Conservation (phyloP, 1,140 invertebrate genomes). For the Cepaea nemoralis region DNA sequence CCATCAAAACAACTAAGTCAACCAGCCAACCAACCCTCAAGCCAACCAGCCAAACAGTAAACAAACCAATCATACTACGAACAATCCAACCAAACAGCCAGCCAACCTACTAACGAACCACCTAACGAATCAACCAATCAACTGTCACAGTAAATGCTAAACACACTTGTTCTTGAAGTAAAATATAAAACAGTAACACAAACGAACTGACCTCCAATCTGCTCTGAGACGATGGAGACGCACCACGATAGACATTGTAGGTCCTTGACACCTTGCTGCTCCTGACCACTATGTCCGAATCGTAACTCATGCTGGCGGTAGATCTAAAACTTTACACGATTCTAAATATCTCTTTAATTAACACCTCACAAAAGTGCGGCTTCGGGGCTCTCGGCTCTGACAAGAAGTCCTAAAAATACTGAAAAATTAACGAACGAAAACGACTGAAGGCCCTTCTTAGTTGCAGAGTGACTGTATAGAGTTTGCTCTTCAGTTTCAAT, state of each 20-base stretch:
- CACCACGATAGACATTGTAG: conserved; percentile 68
- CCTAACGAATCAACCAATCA: no score
- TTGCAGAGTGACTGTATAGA: conserved; percentile 2
- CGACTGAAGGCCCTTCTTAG: background rate
- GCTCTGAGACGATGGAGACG: conserved; percentile 65
- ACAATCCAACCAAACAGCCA: no score
- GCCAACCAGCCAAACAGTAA: no score
- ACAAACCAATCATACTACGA: no score
- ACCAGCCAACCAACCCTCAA: no score
- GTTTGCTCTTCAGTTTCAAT: conserved; percentile 22
- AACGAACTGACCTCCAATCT: conserved; percentile 64
- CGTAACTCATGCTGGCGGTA: conserved; percentile 48
- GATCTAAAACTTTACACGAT: conserved; percentile 1
- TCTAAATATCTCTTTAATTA: background rate
- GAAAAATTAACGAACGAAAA: background rate
- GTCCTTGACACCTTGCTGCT: conserved; percentile 49
- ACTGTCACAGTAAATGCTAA: no score
- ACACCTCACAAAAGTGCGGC: background rate
- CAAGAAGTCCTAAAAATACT: background rate
- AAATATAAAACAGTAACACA: no score
- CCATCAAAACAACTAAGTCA: no score
- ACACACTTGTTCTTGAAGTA: no score
- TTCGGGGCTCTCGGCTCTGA: background rate
- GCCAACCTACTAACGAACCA: no score
- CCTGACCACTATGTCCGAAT: conserved; percentile 47